Percentiles rank a stretch among this genome's conserved stretches.
phyloP scores from a whole-genome alignment of 2,113 vertebrate genomes.

The Muscicapa adusta region DNA sequence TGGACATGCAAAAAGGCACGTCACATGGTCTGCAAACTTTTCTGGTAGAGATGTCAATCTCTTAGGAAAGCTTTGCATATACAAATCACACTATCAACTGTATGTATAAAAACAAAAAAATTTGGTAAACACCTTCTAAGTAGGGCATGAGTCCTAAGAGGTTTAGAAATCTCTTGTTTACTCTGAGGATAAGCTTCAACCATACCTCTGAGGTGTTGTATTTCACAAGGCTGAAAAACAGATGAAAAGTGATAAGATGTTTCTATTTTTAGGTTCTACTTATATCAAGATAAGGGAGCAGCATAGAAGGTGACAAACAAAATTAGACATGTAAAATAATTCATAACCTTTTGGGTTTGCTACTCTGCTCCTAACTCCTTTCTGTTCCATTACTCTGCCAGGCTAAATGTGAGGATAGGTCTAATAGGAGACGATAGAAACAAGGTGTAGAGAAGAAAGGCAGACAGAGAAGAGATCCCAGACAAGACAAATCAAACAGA shows the following conservation, averaged over 20 bases:
- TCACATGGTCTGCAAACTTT: not conserved
- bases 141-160: slow-evolving; percentile 38
- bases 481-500: not conserved
- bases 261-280: not conserved
- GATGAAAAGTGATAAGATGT: not conserved
- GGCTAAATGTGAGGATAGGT: not conserved
- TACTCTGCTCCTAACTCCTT: not conserved
- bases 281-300: not conserved
- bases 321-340: not conserved
- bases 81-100: not conserved
- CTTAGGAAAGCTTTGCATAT: not conserved
- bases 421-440: not conserved
- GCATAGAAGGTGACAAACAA: not conserved
- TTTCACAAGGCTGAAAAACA: not conserved
- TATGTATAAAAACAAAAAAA: not conserved
- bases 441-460: not conserved
- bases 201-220: not conserved
- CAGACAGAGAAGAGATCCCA: not conserved
- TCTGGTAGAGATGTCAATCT: not conserved
- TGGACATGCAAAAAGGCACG: not conserved
- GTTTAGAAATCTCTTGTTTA: slow-evolving; percentile 43
- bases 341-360: not conserved
- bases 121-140: slow-evolving; percentile 30
- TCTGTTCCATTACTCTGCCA: not conserved
- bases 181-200: slow-evolving; percentile 20